Evolutionary conservation across 2,113 vertebrate genomes (phyloP).

Genomic region (Epinephelus cyanopodus): DNA sequence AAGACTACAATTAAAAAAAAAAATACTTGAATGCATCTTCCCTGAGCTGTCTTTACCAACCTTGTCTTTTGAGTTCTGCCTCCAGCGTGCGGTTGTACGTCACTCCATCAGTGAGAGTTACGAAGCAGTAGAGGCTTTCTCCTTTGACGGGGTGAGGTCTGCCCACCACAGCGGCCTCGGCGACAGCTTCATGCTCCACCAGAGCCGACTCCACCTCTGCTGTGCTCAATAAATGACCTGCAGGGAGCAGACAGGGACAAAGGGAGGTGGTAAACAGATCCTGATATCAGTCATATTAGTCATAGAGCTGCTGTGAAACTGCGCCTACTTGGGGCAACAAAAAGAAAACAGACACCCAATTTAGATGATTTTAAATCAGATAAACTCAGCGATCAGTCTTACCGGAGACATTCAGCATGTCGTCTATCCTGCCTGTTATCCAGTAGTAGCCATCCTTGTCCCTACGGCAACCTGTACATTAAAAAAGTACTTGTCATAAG

Average conservation of each 20-base stretch:
- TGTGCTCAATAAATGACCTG: conserved; percentile 95
- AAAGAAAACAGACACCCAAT: background rate
- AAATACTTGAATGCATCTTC: background rate
- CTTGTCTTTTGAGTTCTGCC: conserved; percentile 91
- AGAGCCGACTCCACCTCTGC: conserved; percentile 97
- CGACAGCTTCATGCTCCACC: conserved; percentile 88
- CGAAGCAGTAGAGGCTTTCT: conserved; percentile 97
- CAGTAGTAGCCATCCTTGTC: conserved; percentile 98
- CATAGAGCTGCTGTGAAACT: too few species aligned
- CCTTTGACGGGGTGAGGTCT: conserved; percentile 94
- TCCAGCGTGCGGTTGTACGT: conserved; percentile 84
- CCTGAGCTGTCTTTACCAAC: conserved; percentile 69
- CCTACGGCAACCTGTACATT: conserved; percentile 90
- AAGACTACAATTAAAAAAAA: too few species aligned
- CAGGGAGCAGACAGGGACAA: background rate
- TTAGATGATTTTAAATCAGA: background rate
- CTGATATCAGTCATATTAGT: too few species aligned
- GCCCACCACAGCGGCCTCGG: conserved; percentile 93
- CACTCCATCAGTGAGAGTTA: conserved; percentile 90
- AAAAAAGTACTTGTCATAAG: background rate
- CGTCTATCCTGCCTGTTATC: conserved; percentile 98
- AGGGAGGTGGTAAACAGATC: background rate
- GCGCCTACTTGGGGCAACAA: too few species aligned
- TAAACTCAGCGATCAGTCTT: conserved; percentile 46
- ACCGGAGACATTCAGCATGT: conserved; percentile 99